Conservation (phyloP, 2,888 invertebrate genomes). For the Drosophila prolongata region DNA sequence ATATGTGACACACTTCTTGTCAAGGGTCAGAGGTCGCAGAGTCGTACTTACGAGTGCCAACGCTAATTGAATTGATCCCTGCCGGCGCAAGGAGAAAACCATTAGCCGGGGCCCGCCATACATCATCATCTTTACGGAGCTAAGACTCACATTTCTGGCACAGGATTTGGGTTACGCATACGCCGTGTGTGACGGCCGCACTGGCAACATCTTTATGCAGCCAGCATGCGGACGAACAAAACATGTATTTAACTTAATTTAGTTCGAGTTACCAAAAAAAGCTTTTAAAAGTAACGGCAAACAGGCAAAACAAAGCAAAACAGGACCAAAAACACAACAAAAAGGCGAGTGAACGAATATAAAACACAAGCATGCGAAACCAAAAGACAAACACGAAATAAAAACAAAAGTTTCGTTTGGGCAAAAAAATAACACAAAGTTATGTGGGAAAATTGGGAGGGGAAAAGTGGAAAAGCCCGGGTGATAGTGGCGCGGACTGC, state of each 20-base stretch:
- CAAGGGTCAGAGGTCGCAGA: slow-evolving; percentile 31
- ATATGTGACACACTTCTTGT: slow-evolving; percentile 21
- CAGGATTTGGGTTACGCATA: slow-evolving; percentile 29
- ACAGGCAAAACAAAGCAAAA: slow-evolving; percentile 22
- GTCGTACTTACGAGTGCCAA: slow-evolving; percentile 23
- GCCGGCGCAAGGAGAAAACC: slow-evolving; percentile 7
- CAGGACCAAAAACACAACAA: slow-evolving; percentile 5
- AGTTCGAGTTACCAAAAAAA: slow-evolving; percentile 77
- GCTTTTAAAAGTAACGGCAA: slow-evolving; percentile 70
- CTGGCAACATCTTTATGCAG: slow-evolving; percentile 12
- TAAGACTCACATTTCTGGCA: not conserved
- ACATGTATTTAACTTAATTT: slow-evolving; percentile 73
- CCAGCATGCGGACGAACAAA: slow-evolving; percentile 27
- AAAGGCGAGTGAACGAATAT: not conserved
- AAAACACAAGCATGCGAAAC: slow-evolving; percentile 40
- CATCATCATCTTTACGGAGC: slow-evolving; percentile 30
- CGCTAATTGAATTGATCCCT: slow-evolving; percentile 38
- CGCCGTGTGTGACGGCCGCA: slow-evolving; percentile 16
- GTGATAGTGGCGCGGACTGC: not conserved
- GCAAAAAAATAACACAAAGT: slow-evolving; percentile 9
- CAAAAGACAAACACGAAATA: slow-evolving; percentile 27
- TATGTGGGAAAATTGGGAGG: not conserved
- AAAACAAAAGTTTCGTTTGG: slow-evolving; percentile 23
- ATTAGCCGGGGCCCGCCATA: slow-evolving; percentile 16
- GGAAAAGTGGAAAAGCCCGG: slow-evolving; percentile 5